Evolutionary conservation across 2,888 invertebrate species (phyloP), one percentile per base, ranked within the genome.

Genomic region (Himalopsyche tibetana): DNA sequence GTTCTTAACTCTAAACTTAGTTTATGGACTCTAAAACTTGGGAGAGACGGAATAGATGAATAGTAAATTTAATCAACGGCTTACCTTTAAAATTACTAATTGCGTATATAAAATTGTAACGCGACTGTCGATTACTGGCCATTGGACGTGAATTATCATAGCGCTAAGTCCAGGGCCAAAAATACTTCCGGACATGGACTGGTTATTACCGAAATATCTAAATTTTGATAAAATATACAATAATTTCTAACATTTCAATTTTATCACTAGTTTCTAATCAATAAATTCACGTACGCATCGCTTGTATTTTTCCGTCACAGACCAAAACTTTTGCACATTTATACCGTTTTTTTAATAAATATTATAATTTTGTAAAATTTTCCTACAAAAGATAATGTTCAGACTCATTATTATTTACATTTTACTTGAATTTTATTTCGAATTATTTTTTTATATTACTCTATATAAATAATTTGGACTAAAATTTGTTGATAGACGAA

Each of bases 401-500:
- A 93, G 92, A 93, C 93, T 93, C 93, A 92, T 93, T 92, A 92
- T 92, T 93, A 92, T 92, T 92, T 93, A 93, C 92, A 92, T 92
- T 91, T 92, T 92, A 92, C 93, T 93, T 93, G 93, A 92, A 92
- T 93, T 92, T 91, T 91, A 91, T 92, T 92, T 91, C 92, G 91
- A 91, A 91, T 91, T 86, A 84, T 55, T 81, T 86, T 82, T 91
- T 91, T 91, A 91, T 90, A 91, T 91, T 90, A 89, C 91, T 90
- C 90, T 90, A 55, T 87, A 79, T n/a, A 82, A 38, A 42, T 45
- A 40, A 82, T 51, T 80, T 85, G 85, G 85, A 87, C 85, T 83
- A 87, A 83, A 85, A n/a, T 63, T 63, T 83, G 80, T 85, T 86
- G 86, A 86, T 88, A 88, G 86, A 85, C 84, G 85, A 87, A 87